Base-by-base conservation (phyloP, 2,888 invertebrate genomes). In the Callyntrura guangdongensis region DNA sequence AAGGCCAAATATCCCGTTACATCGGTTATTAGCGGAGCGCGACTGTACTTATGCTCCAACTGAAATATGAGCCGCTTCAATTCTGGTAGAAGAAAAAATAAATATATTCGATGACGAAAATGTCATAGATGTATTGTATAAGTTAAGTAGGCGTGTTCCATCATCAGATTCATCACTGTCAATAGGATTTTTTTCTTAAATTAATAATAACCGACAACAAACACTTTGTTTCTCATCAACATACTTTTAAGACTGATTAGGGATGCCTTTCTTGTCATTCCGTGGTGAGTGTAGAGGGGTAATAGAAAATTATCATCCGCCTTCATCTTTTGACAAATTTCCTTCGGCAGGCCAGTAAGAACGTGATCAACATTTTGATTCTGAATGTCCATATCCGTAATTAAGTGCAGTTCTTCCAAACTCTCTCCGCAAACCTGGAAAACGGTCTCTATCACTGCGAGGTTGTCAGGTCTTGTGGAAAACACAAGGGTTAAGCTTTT, bases 311-410 rank as follows among this genome's bases (percentile, higher is more conserved):
- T 83, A 22, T 89, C 82, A 0, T 91, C 91, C 12, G 79, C 14
- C 25, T 84, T 61, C 81, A 91, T 86, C 20, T 89, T 82, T 12
- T 69, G 45, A 61, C 91, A 91, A 82, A 89, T 84, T 64, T 89
- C 86, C 14, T 89, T 86, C 27, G 89, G 84, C 49, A 90, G 67
- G n/a, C 92, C 92, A 0, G 91, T 92, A 0, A 92, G 91, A 12
- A 92, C 72, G 69, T 91, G 86, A 56, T 92, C 92, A 20, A 92
- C 90, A 81, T 91, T 91, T 89, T 92, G 90, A 56, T 91, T 92
- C 59, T 86, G 88, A 20, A 91, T 88, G 56, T 92, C 91, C 92
- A 92, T 92, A 59, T 92, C 92, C 5, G 92, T 92, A 14, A 90
- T 67, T 17, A 92, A 86, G 22, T 90, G 86, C 20, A 92, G 22